Conservation (phyloP, 2,888 invertebrate species). For the Cetonia aurata region DNA sequence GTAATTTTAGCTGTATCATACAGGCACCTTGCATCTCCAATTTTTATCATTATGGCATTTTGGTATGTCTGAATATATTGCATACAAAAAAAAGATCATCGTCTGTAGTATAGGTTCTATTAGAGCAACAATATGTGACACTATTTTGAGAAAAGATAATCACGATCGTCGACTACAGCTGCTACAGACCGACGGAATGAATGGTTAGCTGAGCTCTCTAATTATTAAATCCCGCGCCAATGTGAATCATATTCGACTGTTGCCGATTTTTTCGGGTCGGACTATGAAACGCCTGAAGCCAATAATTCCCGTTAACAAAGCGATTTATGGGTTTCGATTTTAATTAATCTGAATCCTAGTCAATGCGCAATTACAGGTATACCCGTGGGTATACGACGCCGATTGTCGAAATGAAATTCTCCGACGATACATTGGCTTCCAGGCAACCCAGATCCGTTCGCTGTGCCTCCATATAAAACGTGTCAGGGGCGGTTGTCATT, state of each 20-base stretch:
- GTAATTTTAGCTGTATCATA: too few relatives aligned
- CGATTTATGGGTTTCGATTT: slow-evolving; percentile 24
- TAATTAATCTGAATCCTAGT: slow-evolving; percentile 22
- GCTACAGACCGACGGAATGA: background rate
- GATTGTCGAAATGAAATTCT: slow-evolving; percentile 12
- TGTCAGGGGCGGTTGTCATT: too few relatives aligned
- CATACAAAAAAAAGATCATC: background rate
- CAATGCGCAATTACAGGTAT: slow-evolving; percentile 18
- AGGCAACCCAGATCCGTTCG: too few relatives aligned
- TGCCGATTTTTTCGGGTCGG: background rate
- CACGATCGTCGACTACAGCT: background rate
- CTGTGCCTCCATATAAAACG: too few relatives aligned
- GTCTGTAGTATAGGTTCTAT: background rate
- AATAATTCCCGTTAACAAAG: slow-evolving; percentile 24
- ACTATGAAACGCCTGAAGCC: background rate
- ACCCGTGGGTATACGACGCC: background rate
- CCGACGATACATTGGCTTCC: slow-evolving; percentile 4
- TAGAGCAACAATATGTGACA: background rate
- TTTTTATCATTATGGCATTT: too few relatives aligned
- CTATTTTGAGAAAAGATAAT: background rate
- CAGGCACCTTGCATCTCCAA: too few relatives aligned
- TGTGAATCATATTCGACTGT: background rate
- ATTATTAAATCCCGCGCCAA: slow-evolving; percentile 1
- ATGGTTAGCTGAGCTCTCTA: background rate
- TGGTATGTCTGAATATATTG: too few relatives aligned